Percentiles rank a stretch among this genome's conserved stretches.
Conservation (phyloP, 2,797 vertebrate species). For the Sphenodon punctatus region DNA sequence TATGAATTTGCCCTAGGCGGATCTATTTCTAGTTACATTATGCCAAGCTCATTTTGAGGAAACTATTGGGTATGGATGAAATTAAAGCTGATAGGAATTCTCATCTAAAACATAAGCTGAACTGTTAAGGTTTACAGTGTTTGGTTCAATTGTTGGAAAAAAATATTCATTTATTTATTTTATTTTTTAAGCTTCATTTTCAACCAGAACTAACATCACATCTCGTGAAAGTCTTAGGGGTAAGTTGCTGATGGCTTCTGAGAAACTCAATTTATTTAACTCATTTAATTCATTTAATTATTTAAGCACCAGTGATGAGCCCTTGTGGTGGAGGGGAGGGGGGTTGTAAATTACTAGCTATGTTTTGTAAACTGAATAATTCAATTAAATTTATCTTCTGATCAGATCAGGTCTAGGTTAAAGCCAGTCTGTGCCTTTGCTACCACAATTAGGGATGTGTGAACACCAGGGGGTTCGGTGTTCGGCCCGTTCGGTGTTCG, state of each 20-base stretch:
- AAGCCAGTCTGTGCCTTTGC: too few relatives aligned
- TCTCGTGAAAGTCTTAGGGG: too few relatives aligned
- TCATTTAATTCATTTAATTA: too few relatives aligned
- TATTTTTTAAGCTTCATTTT: background rate
- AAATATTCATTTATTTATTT: background rate
- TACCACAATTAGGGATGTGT: too few relatives aligned
- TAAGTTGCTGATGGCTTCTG: too few relatives aligned
- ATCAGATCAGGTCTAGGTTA: background rate
- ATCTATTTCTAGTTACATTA: background rate
- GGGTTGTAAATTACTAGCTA: background rate
- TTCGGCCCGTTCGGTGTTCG: too few relatives aligned
- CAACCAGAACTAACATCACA: too few relatives aligned
- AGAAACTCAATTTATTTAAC: too few relatives aligned
- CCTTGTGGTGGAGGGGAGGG: too few relatives aligned
- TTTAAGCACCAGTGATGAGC: too few relatives aligned
- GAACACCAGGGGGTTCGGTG: too few relatives aligned
- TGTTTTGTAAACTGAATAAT: background rate
- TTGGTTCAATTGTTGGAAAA: background rate
- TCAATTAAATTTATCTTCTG: background rate
- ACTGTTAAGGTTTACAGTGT: background rate
- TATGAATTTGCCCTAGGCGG: accelerated
- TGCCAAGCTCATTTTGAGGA: background rate
- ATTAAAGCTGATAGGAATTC: background rate
- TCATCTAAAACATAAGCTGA: background rate
- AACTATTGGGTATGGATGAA: background rate